A percentile compares a stretch with the other conserved stretches of the same genome.
These are phyloP conservation scores for Drosophila pandora DNA, from an alignment of 1,140 invertebrate species.

Conservation along the genomic window DNA sequence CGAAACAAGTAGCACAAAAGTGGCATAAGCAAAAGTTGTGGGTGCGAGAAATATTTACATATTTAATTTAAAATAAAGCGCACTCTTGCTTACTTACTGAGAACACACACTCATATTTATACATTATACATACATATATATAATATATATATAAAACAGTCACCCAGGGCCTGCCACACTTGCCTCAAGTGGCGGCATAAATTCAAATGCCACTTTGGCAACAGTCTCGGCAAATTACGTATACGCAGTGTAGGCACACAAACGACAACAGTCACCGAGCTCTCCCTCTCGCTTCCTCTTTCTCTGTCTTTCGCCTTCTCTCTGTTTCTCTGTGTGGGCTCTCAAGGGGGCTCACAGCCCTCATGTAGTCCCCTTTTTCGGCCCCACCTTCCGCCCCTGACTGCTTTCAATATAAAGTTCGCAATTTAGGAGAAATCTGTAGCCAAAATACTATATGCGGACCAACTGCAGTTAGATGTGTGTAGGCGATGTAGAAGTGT, in stretches of 20 bases:
- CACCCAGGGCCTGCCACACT: slow-evolving; percentile 47
- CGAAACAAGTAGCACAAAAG: slow-evolving; percentile 17
- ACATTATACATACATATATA: neutral
- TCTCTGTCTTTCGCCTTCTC: neutral
- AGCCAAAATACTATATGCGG: slow-evolving; percentile 37
- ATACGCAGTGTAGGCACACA: slow-evolving; percentile 65
- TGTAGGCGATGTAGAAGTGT: slow-evolving; percentile 4
- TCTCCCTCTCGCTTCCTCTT: slow-evolving; percentile 6
- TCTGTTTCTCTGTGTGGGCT: slow-evolving; percentile 27
- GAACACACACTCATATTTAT: slow-evolving; percentile 1
- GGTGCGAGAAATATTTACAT: slow-evolving; percentile 58
- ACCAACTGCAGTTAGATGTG: slow-evolving; percentile 22
- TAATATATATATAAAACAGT: slow-evolving; percentile 21
- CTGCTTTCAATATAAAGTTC: slow-evolving; percentile 46
- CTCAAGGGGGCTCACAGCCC: slow-evolving; percentile 52
- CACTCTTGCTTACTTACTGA: slow-evolving; percentile 22
- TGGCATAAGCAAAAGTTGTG: slow-evolving; percentile 9
- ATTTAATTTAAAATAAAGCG: slow-evolving; percentile 74
- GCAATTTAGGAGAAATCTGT: slow-evolving; percentile 57
- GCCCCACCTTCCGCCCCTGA: neutral
- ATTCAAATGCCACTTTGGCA: slow-evolving; percentile 78
- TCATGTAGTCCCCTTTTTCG: neutral
- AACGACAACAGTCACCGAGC: slow-evolving; percentile 35
- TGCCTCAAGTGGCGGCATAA: slow-evolving; percentile 76
- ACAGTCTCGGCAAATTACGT: slow-evolving; percentile 74